phyloP scores from a whole-genome alignment of 2,113 vertebrate genomes.

The Periophthalmodon schlosseri region DNA sequence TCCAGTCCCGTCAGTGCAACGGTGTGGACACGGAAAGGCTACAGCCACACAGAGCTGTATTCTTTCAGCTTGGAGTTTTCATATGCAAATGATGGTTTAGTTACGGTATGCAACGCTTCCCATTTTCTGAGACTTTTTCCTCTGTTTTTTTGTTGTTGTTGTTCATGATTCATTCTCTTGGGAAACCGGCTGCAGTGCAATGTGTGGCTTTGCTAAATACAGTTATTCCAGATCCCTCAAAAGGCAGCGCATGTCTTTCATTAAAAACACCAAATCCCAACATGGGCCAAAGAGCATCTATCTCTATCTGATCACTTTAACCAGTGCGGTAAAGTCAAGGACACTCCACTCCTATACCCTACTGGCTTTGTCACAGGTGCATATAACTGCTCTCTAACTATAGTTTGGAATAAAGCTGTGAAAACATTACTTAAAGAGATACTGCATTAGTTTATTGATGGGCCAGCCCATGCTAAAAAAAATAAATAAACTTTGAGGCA shows the following conservation, averaged over 20 bases:
- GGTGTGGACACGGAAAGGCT: conserved; percentile 58
- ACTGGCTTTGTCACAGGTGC: conserved; percentile 46
- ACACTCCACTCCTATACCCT: not conserved
- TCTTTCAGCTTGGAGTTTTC: conserved; percentile 80
- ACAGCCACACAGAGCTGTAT: conserved; percentile 72
- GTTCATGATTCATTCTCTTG: conserved; percentile 76
- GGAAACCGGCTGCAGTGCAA: conserved; percentile 53
- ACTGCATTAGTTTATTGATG: not conserved
- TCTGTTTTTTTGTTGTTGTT: conserved; percentile 45
- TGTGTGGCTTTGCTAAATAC: conserved; percentile 70
- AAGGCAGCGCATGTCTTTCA: conserved; percentile 65
- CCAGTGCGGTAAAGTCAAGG: not conserved
- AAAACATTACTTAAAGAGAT: not conserved
- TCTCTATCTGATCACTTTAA: conserved; percentile 12
- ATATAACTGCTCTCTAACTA: conserved; percentile 15
- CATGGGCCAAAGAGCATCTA: conserved; percentile 17
- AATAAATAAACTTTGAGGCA: not conserved
- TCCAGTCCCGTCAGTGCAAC: conserved; percentile 61
- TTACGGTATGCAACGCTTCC: conserved; percentile 81
- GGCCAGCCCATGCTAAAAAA: too few relatives aligned
- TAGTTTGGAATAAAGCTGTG: not conserved
- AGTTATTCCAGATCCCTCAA: conserved; percentile 69
- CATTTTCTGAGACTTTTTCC: conserved; percentile 72
- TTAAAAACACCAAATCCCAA: conserved; percentile 52
- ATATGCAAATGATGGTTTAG: conserved; percentile 84